Percentiles rank a stretch among this genome's conserved stretches.
Conservation (phyloP, 1,140 invertebrate species). For the Drosophila orena region DNA sequence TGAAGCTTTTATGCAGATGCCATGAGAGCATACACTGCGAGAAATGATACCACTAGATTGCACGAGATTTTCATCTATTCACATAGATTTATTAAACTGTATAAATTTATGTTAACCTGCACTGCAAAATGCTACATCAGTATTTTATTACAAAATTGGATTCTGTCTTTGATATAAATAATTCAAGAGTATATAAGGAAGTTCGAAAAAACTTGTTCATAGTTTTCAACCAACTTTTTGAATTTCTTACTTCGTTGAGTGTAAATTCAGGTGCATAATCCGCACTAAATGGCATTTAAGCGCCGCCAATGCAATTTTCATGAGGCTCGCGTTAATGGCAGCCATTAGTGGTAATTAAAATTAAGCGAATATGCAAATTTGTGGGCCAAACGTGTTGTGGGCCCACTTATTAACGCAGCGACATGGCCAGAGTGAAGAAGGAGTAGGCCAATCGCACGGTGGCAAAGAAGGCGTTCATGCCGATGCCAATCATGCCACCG, state of each 20-base stretch:
- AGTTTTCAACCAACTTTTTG: not conserved
- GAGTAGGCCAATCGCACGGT: conserved; percentile 40
- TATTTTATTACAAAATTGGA: too few relatives aligned
- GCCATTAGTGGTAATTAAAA: conserved; percentile 60
- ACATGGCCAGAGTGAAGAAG: conserved; percentile 41
- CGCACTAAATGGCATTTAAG: conserved; percentile 63
- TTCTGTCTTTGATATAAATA: too few relatives aligned
- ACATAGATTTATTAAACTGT: not conserved
- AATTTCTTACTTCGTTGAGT: not conserved
- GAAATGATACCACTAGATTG: not conserved
- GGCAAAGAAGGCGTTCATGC: conserved; percentile 42
- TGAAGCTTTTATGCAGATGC: conserved; percentile 30
- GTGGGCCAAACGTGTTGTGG: not conserved
- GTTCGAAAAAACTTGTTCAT: too few relatives aligned
- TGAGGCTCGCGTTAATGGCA: conserved; percentile 50
- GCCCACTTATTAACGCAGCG: conserved; percentile 39
- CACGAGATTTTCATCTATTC: not conserved
- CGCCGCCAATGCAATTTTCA: conserved; percentile 61
- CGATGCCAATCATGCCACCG: conserved; percentile 37
- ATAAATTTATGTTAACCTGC: too few relatives aligned
- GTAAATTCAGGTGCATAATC: conserved; percentile 7
- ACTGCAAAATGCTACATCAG: too few relatives aligned
- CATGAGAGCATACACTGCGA: not conserved
- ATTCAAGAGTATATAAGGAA: too few relatives aligned
- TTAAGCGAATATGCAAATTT: conserved; percentile 36